These are phyloP conservation scores for Boulengeromyrus knoepffleri DNA, from an alignment of 2,113 vertebrate species.

Conservation along the genomic window DNA sequence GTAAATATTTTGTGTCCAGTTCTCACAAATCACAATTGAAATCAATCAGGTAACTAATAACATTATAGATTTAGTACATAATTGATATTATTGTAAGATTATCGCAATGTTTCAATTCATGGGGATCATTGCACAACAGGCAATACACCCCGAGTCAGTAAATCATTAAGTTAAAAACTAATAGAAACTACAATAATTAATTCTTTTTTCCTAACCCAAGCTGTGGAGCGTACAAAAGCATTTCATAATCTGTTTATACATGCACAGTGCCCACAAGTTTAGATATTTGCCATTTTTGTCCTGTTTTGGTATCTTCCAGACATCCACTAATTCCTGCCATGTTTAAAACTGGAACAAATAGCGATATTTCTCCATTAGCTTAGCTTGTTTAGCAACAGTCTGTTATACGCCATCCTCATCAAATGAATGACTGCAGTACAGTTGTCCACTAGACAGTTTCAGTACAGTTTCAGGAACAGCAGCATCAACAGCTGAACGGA, in stretches of 20 bases:
- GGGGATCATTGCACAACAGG: neutral
- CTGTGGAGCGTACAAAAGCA: neutral
- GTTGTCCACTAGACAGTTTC: neutral
- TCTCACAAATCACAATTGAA: neutral
- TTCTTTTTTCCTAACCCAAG: neutral
- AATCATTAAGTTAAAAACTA: neutral
- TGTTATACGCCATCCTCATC: neutral
- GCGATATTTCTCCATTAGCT: neutral
- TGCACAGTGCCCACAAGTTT: neutral
- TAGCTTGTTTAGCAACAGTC: neutral
- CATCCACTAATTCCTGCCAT: neutral
- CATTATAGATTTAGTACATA: neutral
- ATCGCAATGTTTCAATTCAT: neutral
- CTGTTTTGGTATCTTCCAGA: neutral
- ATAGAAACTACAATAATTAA: neutral
- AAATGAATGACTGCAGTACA: neutral
- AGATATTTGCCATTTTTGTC: neutral
- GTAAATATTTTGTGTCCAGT: neutral
- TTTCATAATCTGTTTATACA: neutral
- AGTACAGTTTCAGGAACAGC: neutral
- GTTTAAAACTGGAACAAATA: neutral
- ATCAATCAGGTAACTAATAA: neutral
- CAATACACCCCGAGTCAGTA: neutral
- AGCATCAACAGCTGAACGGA: neutral
- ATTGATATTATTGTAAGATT: neutral